Evolutionary conservation across 2,113 vertebrate species (phyloP), one percentile per base, ranked within the genome.

Genomic region (Zootoca vivipara): DNA sequence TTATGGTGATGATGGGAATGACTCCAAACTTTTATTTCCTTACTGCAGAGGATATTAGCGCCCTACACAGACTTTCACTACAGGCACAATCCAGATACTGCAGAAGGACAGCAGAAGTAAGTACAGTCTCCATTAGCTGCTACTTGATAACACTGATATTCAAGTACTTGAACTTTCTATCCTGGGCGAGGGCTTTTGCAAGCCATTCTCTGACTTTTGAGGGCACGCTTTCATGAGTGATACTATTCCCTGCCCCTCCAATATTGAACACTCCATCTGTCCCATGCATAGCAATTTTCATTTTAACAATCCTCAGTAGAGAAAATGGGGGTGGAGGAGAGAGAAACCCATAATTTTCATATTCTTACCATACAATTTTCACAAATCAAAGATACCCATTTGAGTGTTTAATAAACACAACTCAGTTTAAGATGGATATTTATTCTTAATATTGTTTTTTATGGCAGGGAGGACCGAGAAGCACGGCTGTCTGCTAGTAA

Each of bases 41-140:
- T 93, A 84, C 87, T 94, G 89, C 94, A 99, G 99, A 96, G 98
- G 98, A 99, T 99, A 97, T 97, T 99, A 87, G 99, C 99, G 83
- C 99, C 99, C 91, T 99, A 99, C 95, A 99, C 99, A 80, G 99
- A 99, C 97, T 99, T 99, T 96, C 99, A 99, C 98, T 99, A 99
- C 97, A 98, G 98, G 89, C 99, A 99, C 95, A 99, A 99, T 90
- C 98, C 99, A 91, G 99, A 99, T 93, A 99, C 97, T 67, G 96
- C 98, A 87, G 99, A 99, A 97, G 98, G 98, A 89, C 99, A 99
- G 90, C 97, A 99, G 94, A 99, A 99, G 99, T 99, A 96, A 99
- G 99, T 98, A 89, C 82, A 86, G 4, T 83, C 3, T 13, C 2
- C 10, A 38, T 56, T 73, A 33, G 18, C 46, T 3, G 15, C 4